These are phyloP conservation scores for Tenthredo mesomela DNA, from an alignment of 2,888 invertebrate genomes.

Conservation along the genomic window DNA sequence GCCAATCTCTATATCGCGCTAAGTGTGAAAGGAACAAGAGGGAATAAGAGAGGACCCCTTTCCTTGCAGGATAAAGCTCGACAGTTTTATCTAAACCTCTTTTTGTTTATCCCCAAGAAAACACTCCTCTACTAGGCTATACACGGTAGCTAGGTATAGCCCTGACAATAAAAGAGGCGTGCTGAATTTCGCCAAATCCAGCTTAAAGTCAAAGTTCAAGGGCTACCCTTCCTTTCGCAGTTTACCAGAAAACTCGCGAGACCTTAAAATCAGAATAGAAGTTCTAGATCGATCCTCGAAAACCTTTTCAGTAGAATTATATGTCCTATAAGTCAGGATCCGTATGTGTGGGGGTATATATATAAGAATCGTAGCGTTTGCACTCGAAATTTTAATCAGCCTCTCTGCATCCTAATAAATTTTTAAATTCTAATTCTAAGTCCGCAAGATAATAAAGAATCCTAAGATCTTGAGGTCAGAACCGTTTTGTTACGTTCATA, in stretches of 20 bases:
- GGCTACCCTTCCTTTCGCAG: background rate
- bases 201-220: slow-evolving; percentile 24
- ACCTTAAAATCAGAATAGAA: background rate
- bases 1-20: slow-evolving; percentile 13
- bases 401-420: background rate
- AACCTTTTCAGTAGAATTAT: background rate
- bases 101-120: slow-evolving; percentile 27
- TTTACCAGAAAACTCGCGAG: background rate
- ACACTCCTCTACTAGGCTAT: slow-evolving; percentile 14
- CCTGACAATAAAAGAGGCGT: slow-evolving; percentile 39
- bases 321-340: background rate
- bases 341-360: too few species aligned
- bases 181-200: slow-evolving; percentile 27
- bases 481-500: background rate
- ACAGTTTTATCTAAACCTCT: slow-evolving; percentile 45
- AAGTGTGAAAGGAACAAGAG: slow-evolving; percentile 42
- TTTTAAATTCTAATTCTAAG: background rate
- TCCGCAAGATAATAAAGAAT: background rate
- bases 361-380: too few species aligned
- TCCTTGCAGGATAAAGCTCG: slow-evolving; percentile 1
- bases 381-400: too few species aligned
- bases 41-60: background rate
- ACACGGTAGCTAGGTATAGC: background rate
- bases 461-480: background rate
- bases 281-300: background rate